Evolutionary conservation across 2,888 invertebrate genomes (phyloP).

Genomic region (Lasioglossum oenotherae): DNA sequence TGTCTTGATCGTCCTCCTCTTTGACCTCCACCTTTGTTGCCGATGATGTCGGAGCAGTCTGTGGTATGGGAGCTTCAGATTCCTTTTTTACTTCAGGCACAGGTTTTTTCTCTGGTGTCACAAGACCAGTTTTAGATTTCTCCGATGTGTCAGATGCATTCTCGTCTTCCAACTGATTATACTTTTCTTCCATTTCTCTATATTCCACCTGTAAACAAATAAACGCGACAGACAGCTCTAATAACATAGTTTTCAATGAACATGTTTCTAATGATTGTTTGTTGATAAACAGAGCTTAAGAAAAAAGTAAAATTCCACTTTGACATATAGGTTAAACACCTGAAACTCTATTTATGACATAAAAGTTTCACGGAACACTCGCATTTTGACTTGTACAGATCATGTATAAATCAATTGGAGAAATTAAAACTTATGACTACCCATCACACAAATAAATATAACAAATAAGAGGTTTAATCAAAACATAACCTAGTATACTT

Average conservation of each 20-base stretch:
- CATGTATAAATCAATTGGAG: not conserved
- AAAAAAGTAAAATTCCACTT: not conserved
- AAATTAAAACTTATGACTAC: not conserved
- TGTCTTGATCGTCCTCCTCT: conserved; percentile 86
- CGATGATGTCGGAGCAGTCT: conserved; percentile 85
- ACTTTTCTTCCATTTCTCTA: conserved; percentile 89
- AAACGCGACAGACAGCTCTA: not conserved
- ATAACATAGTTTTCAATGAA: not conserved
- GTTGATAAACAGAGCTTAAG: not conserved
- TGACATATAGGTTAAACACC: conserved; percentile 41
- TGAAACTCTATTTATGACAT: conserved; percentile 33
- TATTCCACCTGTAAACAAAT: conserved; percentile 86
- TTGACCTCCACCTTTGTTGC: conserved; percentile 84
- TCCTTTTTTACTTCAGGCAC: conserved; percentile 86
- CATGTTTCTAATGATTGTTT: not conserved
- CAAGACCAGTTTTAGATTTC: conserved; percentile 86
- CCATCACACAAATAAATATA: not conserved
- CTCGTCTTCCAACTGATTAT: conserved; percentile 87
- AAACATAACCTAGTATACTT: conserved; percentile 61
- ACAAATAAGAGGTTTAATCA: conserved; percentile 40
- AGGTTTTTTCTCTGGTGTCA: conserved; percentile 81
- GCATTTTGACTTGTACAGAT: not conserved
- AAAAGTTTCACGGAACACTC: conserved; percentile 47
- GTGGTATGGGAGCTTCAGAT: conserved; percentile 84
- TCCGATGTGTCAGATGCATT: conserved; percentile 88